Percentiles rank a stretch among this genome's conserved stretches.
Evolutionary conservation across 2,888 invertebrate genomes (phyloP).

Genomic region (Osmoderma eremita): DNA sequence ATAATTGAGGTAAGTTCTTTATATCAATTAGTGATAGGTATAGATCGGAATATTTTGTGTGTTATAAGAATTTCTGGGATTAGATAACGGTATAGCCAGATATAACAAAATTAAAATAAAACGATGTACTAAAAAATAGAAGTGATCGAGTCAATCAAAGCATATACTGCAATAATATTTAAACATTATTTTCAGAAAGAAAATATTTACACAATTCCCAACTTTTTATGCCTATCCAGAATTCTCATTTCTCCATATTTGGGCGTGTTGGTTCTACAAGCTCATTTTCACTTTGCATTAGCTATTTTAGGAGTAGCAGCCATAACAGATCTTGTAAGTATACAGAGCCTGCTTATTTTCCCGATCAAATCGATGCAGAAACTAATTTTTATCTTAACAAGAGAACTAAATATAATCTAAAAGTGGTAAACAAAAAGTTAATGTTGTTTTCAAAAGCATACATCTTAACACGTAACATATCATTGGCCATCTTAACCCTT

Average conservation of each 20-base stretch:
- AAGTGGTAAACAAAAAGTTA: too few relatives aligned
- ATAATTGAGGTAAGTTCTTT: conserved; percentile 73
- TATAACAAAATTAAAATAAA: too few relatives aligned
- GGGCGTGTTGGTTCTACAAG: conserved; percentile 87
- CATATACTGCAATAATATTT: conserved; percentile 9
- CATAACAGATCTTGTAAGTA: conserved; percentile 84
- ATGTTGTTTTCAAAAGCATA: too few relatives aligned
- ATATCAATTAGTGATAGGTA: conserved; percentile 1
- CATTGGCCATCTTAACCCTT: too few relatives aligned
- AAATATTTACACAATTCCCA: conserved; percentile 94
- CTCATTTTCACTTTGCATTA: conserved; percentile 82
- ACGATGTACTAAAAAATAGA: too few relatives aligned
- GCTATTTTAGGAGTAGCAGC: conserved; percentile 87
- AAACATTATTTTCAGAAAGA: conserved; percentile 69
- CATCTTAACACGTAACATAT: too few relatives aligned
- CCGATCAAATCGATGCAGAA: background rate
- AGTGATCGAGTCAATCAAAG: background rate
- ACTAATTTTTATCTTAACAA: too few relatives aligned
- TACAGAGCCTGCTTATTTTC: background rate
- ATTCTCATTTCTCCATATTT: conserved; percentile 89
- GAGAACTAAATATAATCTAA: too few relatives aligned
- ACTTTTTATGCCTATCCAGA: conserved; percentile 86
- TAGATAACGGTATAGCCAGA: too few relatives aligned
- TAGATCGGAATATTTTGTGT: too few relatives aligned
- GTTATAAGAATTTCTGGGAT: too few relatives aligned